Base-by-base conservation (phyloP, 2,888 invertebrate species). In the Cantharis lateralis region DNA sequence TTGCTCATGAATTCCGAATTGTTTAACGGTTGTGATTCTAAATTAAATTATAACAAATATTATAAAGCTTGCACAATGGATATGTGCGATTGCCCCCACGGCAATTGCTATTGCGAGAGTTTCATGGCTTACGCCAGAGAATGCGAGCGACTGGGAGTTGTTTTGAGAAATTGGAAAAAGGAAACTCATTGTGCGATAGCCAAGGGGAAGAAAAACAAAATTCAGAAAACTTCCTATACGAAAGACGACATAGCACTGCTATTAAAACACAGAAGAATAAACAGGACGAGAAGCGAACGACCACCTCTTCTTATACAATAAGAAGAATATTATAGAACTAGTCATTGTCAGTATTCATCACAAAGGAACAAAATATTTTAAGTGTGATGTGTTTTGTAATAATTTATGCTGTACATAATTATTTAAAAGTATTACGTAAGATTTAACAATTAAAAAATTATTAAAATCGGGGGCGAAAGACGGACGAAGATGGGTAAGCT, bases 101-200 rank as follows among this genome's bases (percentile, higher is more conserved):
- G 92, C 76, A 91, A 92, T 84, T 98, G 98, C 84, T 95, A 96
- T 86, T 98, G 98, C 87, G 96, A 97, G 82, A 95, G 96, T 78
- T 93, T 97, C 84, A 93, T 94, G 73, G 97, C 97, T 2, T 98
- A 97, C 86, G 95, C 95, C 0, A 93, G 96, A 81, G 96, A 96
- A 87, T 98, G 98, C 86, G 91, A 93, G 79, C 90, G 96, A 18
- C 88, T 95, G 62, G 96, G 96, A 0, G 93, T 94, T 0, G 90
- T 91, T 78, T 89, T 95, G 69, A 89, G 89, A 0, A 91, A 93
- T 80, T 97, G 96, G 96, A 91, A 93, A 78, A 89, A 90, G 69
- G 75, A 81, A 62, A 82, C 80, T 13, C 80, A 80, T 62, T 82
- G 82, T 68, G 70, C 62, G 18, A 69, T 69, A 10, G 76, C 61